A percentile compares a stretch with the other conserved stretches of the same genome.
These are phyloP conservation scores for Buathra laborator DNA, from an alignment of 2,888 invertebrate species.

Conservation along the genomic window DNA sequence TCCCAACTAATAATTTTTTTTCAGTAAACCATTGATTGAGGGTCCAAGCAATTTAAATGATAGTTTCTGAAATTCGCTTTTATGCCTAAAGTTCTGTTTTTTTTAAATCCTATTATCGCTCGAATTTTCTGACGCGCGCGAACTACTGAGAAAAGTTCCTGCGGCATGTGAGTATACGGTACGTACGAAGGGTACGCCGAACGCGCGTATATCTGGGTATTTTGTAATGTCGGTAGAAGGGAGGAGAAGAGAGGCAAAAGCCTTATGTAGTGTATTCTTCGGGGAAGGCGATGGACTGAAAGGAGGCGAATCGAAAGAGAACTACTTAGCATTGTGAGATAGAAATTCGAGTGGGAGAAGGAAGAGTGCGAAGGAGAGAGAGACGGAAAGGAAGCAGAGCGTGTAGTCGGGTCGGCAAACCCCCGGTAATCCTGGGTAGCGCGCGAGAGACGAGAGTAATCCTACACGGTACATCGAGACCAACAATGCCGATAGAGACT, in stretches of 20 bases:
- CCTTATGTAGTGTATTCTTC: constrained; percentile 45
- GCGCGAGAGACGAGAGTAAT: constrained; percentile 62
- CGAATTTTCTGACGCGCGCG: neutral
- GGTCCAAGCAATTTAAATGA: too few relatives aligned
- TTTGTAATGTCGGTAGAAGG: constrained; percentile 41
- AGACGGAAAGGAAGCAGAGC: constrained; percentile 19
- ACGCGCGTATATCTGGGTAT: constrained; percentile 51
- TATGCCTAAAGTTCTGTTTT: neutral
- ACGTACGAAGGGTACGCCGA: neutral
- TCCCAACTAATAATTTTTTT: too few relatives aligned
- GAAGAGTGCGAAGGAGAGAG: constrained; percentile 53
- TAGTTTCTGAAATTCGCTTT: neutral
- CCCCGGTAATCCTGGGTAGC: constrained; percentile 61
- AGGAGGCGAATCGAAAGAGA: constrained; percentile 68
- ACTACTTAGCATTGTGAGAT: constrained; percentile 66
- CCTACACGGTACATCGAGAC: constrained; percentile 69
- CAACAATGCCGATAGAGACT: constrained; percentile 66
- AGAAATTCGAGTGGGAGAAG: constrained; percentile 45
- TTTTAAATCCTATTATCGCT: neutral
- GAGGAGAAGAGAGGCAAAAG: constrained; percentile 6
- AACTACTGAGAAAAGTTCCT: neutral
- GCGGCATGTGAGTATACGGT: neutral
- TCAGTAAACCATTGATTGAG: too few relatives aligned
- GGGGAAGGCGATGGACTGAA: constrained; percentile 64
- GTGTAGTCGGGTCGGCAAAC: constrained; percentile 56